phyloP scores from a whole-genome alignment of 30 jellyfish, hydroid and myxozoan species.

The Nemopilema nomurai region DNA sequence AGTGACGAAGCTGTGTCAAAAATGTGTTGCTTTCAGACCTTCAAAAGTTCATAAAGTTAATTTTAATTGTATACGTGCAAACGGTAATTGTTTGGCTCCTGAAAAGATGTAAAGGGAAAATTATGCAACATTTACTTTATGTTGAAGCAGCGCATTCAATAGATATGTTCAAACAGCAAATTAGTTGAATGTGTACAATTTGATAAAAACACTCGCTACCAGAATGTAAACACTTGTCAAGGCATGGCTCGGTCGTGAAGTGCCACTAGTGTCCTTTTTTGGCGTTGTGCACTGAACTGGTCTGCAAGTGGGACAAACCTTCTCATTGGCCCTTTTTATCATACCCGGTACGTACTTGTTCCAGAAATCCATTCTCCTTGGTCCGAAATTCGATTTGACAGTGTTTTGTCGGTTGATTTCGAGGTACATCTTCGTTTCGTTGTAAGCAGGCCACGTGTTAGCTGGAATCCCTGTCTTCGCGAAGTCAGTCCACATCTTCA shows the following conservation, averaged over 20 bases:
- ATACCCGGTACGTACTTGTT: slow-evolving; percentile 7
- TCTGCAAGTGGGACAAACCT: background rate
- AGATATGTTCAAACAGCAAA: too few species aligned
- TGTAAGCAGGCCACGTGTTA: slow-evolving; percentile 23
- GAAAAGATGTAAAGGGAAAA: too few species aligned
- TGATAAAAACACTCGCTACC: background rate
- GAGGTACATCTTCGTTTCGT: background rate
- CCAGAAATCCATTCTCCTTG: slow-evolving; percentile 50
- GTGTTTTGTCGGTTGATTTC: slow-evolving; percentile 2
- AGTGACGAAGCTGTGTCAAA: too few species aligned
- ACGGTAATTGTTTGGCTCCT: too few species aligned
- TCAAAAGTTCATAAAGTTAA: too few species aligned
- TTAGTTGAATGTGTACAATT: too few species aligned
- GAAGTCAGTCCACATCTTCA: slow-evolving; percentile 60
- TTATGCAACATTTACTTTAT: too few species aligned
- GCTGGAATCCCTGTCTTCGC: slow-evolving; percentile 60
- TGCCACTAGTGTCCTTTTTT: background rate
- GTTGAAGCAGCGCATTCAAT: too few species aligned
- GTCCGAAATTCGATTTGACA: slow-evolving; percentile 7
- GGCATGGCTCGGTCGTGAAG: background rate
- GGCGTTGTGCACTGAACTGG: background rate
- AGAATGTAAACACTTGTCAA: background rate
- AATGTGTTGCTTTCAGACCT: too few species aligned
- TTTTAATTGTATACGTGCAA: too few species aligned
- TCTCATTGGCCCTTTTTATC: background rate